Percentiles rank a stretch among this genome's conserved stretches.
phyloP scores from a whole-genome alignment of 1,140 invertebrate genomes.

The Euglossa dilemma region DNA sequence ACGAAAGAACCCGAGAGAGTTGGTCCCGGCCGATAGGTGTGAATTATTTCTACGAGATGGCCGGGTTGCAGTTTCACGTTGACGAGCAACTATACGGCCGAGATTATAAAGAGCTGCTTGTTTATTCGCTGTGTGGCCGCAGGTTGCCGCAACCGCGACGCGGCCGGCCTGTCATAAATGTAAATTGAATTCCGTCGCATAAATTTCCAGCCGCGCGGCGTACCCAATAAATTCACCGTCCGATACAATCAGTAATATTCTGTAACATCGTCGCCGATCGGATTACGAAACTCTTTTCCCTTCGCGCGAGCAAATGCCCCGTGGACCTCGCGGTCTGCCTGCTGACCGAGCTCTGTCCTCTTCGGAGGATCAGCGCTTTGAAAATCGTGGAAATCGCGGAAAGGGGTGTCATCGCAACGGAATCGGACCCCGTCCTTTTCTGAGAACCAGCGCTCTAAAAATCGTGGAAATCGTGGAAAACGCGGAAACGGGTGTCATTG shows the following conservation, averaged over 20 bases:
- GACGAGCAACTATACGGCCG: slow-evolving; percentile 20
- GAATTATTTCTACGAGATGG: slow-evolving; percentile 15
- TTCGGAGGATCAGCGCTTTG: too few species aligned
- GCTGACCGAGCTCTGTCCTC: too few species aligned
- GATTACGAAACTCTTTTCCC: slow-evolving; percentile 28
- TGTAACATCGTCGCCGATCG: slow-evolving; percentile 38
- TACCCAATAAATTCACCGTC: slow-evolving; percentile 42
- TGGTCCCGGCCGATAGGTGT: background rate
- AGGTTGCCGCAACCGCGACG: slow-evolving; percentile 17
- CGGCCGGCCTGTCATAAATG: slow-evolving; percentile 34
- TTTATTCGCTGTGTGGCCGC: slow-evolving; percentile 28
- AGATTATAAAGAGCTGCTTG: slow-evolving; percentile 30
- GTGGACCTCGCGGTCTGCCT: background rate
- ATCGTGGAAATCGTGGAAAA: too few species aligned
- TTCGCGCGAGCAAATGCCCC: background rate
- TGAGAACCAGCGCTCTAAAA: too few species aligned
- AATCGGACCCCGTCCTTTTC: too few species aligned
- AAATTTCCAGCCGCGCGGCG: slow-evolving; percentile 21
- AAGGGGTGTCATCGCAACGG: too few species aligned
- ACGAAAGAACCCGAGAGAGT: background rate
- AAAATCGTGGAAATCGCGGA: too few species aligned
- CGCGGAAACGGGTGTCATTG: too few species aligned
- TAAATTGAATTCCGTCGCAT: slow-evolving; percentile 53
- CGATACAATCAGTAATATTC: slow-evolving; percentile 53
- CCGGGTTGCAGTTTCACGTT: background rate